Evolutionary conservation across 2,888 invertebrate species (phyloP), one percentile per base, ranked within the genome.

Genomic region (Meloe dianella): DNA sequence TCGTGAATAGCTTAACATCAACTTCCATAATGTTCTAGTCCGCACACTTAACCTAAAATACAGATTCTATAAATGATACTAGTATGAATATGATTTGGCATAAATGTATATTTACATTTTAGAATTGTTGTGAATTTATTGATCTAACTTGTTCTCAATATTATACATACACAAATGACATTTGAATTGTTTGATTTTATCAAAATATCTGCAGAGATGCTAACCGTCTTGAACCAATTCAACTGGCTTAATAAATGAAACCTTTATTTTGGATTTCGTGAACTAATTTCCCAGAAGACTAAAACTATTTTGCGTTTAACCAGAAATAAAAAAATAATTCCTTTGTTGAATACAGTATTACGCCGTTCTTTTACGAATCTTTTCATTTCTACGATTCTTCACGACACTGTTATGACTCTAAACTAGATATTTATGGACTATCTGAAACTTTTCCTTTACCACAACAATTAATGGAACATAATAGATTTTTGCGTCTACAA

Each of bases 41-140:
- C 54, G 38, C 65, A 70, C 63, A 63, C 63, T 65, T 67, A 69
- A 67, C 69, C 67, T 60, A 58, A 67, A 69, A 69, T 69, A 69
- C 63, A 69, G 65, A 61, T 69, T 60, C 47, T 61, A 65, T 63
- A 67, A 67, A 69, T 66, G 66, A 66, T 64, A 66, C 58, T 61
- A 65, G 41, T 27, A 68, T 65, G 65, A 65, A 63, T 65, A 38
- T 58, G 64, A 59, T 65, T 65, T 60, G 62, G 63, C 63, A 62
- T 54, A 67, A n/a, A n/a, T n/a, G n/a, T 60, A 67, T 64, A 67
- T 67, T 67, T 63, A 63, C 63, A 63, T 63, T 67, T 63, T 56
- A 22, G 27, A 63, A 60, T n/a, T 24, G 47, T 60, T 57, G 12
- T 38, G 47, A 35, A 68, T 47, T 62, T 57, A 65, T 68, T 60